A percentile compares a stretch with the other conserved stretches of the same genome.
phyloP scores from a whole-genome alignment of 2,888 invertebrate species.

The Aspidiotus destructor region DNA sequence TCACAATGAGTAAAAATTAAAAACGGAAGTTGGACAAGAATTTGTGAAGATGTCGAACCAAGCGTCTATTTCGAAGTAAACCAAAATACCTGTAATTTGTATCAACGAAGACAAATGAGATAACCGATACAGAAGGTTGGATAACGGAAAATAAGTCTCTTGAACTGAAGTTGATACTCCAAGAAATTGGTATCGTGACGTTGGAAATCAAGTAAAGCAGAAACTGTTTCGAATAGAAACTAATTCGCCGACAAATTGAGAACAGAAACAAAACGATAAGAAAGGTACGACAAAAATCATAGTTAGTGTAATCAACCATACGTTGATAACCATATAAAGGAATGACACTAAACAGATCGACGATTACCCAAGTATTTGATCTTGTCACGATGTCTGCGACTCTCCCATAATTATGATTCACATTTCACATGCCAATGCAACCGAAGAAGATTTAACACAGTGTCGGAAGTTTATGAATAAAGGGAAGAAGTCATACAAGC shows the following conservation, averaged over 20 bases:
- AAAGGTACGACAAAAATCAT: not conserved
- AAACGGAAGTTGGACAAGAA: not conserved
- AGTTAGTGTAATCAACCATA: conserved; percentile 22
- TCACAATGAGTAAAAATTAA: not conserved
- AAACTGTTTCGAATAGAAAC: not conserved
- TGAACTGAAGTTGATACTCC: not conserved
- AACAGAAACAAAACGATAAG: not conserved
- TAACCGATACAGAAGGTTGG: no score
- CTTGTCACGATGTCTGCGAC: conserved; percentile 13
- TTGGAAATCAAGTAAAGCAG: not conserved
- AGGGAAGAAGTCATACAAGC: not conserved
- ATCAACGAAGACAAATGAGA: no score
- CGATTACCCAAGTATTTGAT: conserved; percentile 18
- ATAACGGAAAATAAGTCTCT: not conserved
- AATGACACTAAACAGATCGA: conserved; percentile 15
- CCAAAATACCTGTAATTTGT: no score
- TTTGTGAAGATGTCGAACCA: not conserved
- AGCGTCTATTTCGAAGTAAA: not conserved
- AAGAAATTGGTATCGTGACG: no score
- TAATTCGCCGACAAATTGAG: not conserved
- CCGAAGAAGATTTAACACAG: conserved; percentile 12
- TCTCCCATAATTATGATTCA: conserved; percentile 8
- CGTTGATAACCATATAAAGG: conserved; percentile 28
- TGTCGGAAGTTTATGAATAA: not conserved
- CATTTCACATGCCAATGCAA: not conserved